Base-by-base conservation (phyloP, 2,113 vertebrate genomes). In the Riparia riparia region DNA sequence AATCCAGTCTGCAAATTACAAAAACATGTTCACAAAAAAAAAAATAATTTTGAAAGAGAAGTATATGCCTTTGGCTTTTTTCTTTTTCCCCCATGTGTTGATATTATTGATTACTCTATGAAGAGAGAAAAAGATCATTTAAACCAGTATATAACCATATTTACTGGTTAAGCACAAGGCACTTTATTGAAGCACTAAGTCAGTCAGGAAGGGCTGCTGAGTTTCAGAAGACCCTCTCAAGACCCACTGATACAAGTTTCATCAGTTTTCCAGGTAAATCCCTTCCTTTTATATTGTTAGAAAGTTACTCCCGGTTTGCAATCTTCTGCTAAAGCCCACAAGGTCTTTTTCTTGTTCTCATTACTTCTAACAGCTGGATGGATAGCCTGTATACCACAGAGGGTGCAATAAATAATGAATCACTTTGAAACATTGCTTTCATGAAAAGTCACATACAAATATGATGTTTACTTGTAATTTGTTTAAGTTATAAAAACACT, bases 401-500 rank as follows among this genome's bases (percentile, higher is more conserved):
- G 90, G 8, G 25, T 19, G 41, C 86, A 95, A 93, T 91, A 95
- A 91, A 94, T 96, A 96, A 96, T 96, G 76, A 86, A 96, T 95
- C 92, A 93, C 76, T 88, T 54, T 82, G 84, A 96, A 94, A 76
- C 50, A 89, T 1, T 71, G 79, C 74, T 82, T 88, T 93, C 66
- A 88, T 84, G 87, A 76, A 95, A 90, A 92, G 72, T 68, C 93
- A 91, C 61, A 84, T 77, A 89, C 73, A 97, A 97, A 95, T 96
- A 87, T 78, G 87, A 64, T 94, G 81, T 93, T 97, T 96, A 90
- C 91, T 87, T 95, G 76, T 44, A 93, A 97, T 97, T 97, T 94
- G 74, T 96, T 97, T 93, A 96, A 81, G 91, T 83, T 96, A 86
- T 90, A 88, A 96, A 97, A 96, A 74, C 78, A 88, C 44, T 57